phyloP scores from a whole-genome alignment of 2,113 vertebrate genomes.

The Chaenogobius annularis region DNA sequence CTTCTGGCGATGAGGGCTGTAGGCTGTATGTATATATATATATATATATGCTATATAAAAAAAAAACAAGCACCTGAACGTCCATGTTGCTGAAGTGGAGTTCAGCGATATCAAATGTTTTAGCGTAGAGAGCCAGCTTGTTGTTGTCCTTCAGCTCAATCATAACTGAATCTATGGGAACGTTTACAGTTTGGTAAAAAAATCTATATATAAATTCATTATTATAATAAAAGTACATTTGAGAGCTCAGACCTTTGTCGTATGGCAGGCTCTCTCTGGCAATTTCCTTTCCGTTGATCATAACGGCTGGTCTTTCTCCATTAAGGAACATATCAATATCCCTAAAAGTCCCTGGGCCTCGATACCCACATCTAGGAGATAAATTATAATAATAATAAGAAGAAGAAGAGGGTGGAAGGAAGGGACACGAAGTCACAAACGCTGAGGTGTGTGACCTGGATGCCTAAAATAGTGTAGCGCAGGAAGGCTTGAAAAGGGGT shows the following conservation, averaged over 20 bases:
- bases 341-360: too few relatives aligned
- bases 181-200: not conserved
- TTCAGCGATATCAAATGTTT: conserved; percentile 64
- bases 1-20: too few relatives aligned
- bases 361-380: too few relatives aligned
- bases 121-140: conserved; percentile 29
- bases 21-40: too few relatives aligned
- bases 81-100: conserved; percentile 54
- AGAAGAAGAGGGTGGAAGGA: too few relatives aligned
- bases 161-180: not conserved
- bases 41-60: not conserved
- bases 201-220: not conserved
- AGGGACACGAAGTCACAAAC: too few relatives aligned
- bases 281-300: conserved; percentile 66
- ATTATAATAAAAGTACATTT: not conserved
- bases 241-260: conserved; percentile 58
- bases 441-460: too few relatives aligned
- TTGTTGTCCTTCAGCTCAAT: not conserved
- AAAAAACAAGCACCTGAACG: conserved; percentile 58
- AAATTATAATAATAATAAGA: too few relatives aligned
- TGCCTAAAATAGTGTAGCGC: too few relatives aligned
- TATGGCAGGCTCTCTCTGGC: conserved; percentile 61
- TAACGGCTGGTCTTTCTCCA: conserved; percentile 39
- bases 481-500: too few relatives aligned
- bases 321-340: conserved; percentile 57